phyloP scores from a whole-genome alignment of 1,140 invertebrate species.

The Parasteatoda tepidariorum region DNA sequence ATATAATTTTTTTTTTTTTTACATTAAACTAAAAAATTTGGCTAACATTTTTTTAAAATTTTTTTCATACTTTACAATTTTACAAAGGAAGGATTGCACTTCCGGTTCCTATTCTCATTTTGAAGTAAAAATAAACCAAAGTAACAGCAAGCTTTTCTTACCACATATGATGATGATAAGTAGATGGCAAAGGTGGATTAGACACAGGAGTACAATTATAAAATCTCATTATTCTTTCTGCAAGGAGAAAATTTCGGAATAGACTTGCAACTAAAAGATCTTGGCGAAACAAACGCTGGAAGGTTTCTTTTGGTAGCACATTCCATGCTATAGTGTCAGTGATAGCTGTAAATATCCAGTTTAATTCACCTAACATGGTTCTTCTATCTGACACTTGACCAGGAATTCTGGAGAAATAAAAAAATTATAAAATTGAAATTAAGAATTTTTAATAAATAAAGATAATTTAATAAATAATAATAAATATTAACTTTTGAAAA shows the following conservation, averaged over 20 bases:
- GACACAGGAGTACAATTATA: conserved; percentile 97
- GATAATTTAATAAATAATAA: too few species aligned
- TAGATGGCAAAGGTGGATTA: conserved; percentile 88
- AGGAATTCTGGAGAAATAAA: conserved; percentile 81
- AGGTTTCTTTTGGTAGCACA: conserved; percentile 90
- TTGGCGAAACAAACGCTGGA: conserved; percentile 96
- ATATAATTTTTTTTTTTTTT: too few species aligned
- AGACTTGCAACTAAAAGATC: conserved; percentile 98
- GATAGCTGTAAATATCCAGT: conserved; percentile 99
- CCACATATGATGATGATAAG: conserved; percentile 81
- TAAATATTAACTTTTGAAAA: too few species aligned
- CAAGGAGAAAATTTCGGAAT: conserved; percentile 96
- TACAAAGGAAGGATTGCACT: too few species aligned
- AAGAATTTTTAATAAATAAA: neutral
- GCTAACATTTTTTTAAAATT: too few species aligned
- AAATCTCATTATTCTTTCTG: conserved; percentile 94
- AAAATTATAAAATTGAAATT: neutral
- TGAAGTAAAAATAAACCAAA: too few species aligned
- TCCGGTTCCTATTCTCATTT: too few species aligned
- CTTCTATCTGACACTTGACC: conserved; percentile 93
- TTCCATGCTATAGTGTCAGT: conserved; percentile 99
- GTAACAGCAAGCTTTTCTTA: conserved; percentile 67
- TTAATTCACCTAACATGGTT: conserved; percentile 98
- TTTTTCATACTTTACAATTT: too few species aligned
- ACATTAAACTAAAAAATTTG: too few species aligned